Percentiles rank a stretch among this genome's conserved stretches.
These are phyloP conservation scores for Ganaspis brasiliensis DNA, from an alignment of 2,888 invertebrate species.

Conservation along the genomic window DNA sequence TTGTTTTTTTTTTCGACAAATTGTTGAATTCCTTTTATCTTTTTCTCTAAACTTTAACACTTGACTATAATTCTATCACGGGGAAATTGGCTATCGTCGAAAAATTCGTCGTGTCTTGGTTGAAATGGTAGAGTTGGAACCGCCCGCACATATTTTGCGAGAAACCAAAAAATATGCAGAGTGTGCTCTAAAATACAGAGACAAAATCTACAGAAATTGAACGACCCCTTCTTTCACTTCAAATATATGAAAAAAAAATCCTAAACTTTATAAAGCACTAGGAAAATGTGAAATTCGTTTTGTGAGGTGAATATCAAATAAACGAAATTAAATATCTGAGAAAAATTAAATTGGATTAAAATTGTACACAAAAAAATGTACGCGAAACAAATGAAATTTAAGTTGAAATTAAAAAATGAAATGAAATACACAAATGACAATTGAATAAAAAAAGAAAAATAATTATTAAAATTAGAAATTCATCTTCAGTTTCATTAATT, in stretches of 20 bases:
- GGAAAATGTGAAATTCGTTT: neutral
- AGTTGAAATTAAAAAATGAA: too few species aligned
- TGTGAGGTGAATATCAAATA: neutral
- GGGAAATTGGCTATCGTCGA: constrained; percentile 10
- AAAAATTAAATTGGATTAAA: too few species aligned
- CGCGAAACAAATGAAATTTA: too few species aligned
- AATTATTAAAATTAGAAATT: too few species aligned
- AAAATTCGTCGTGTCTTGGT: constrained; percentile 11
- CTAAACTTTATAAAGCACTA: neutral
- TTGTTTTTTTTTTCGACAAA: too few species aligned
- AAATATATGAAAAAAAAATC: neutral
- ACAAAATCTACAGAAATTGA: constrained; percentile 8
- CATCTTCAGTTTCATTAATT: too few species aligned
- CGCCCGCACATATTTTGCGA: constrained; percentile 28
- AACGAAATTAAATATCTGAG: too few species aligned
- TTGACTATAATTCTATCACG: neutral
- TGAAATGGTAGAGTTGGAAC: neutral
- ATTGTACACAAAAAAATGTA: too few species aligned
- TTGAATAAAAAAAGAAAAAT: too few species aligned
- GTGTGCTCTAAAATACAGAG: neutral
- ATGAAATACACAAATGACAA: too few species aligned
- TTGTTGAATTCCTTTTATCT: neutral
- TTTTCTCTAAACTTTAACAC: neutral
- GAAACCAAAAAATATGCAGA: constrained; percentile 13
- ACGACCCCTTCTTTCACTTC: constrained; percentile 10